Base-by-base conservation (phyloP, 2,113 vertebrate species). In the Artemisiospiza belli region DNA sequence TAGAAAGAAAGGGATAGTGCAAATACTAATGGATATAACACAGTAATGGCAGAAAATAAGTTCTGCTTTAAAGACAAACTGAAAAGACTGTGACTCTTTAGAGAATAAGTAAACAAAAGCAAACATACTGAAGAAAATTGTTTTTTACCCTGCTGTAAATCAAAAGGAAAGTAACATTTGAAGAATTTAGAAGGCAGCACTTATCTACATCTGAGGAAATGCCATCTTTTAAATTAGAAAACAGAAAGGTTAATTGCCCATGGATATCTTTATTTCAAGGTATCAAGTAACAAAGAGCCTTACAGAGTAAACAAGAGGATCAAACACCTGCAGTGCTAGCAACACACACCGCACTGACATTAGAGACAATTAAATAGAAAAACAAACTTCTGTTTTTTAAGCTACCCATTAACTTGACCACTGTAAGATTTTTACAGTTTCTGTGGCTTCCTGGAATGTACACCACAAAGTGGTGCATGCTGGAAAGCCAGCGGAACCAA, bases 401-500 rank as follows among this genome's bases (percentile, higher is more conserved):
- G 18, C 22, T 68, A 83, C 16, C 15, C 28, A 51, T 51, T 63
- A 68, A 7, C 44, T 72, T 79, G 13, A 59, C 18, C 16, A 5
- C 18, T 35, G 4, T 31, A 72, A 55, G 31, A 15, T 52, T 64
- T 85, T 51, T 41, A 43, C 23, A 63, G 18, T 57, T 81, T 72
- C 47, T 51, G 41, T 20, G 23, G 4, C 23, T 39, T 28, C 24
- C 37, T 55, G 79, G 27, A 91, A 37, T 19, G 19, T 2, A 25
- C 5, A 7, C 2, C 25, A 58, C 15, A 18, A 67, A 84, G 30
- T 5, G 28, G 31, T 1, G 1, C 11, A 9, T 15, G 52, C 58
- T 14, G 33, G 52, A 49, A 47, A 28, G 24, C 5, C 0, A 0
- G 3, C 10, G 14, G 55, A 67, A 37, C 1, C 3, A 78, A 31